Conservation (phyloP, 2,888 invertebrate genomes). For the Gari tellinella region DNA sequence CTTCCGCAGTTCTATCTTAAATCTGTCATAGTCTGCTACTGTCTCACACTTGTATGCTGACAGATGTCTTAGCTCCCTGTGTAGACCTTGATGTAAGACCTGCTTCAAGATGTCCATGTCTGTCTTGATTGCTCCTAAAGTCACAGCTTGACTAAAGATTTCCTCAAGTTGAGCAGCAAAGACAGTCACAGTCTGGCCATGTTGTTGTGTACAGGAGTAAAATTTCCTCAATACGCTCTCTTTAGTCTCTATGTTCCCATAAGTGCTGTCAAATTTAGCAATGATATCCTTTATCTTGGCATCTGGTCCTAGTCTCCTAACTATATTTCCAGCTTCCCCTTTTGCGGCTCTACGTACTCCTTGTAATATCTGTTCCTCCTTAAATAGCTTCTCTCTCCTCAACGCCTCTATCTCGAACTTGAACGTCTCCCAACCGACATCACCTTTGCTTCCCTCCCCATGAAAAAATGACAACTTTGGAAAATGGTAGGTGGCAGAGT, state of each 20-base stretch:
- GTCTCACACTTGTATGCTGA: constrained; percentile 23
- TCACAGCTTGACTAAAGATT: constrained; percentile 19
- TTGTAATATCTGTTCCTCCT: constrained; percentile 1
- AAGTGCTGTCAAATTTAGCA: background rate
- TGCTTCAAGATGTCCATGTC: constrained; percentile 15
- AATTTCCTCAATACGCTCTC: constrained; percentile 9
- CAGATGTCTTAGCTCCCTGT: constrained; percentile 12
- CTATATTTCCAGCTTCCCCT: constrained; percentile 10
- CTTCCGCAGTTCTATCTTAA: constrained; percentile 31
- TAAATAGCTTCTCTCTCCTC: background rate
- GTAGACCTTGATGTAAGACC: constrained; percentile 22
- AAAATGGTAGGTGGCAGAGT: background rate
- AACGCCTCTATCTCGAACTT: constrained; percentile 13
- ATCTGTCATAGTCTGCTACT: constrained; percentile 25
- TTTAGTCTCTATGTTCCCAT: constrained; percentile 6
- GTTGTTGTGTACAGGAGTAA: constrained; percentile 4
- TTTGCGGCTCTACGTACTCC: background rate
- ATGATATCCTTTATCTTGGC: background rate
- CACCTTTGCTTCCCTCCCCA: constrained; percentile 22
- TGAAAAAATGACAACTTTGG: constrained; percentile 18
- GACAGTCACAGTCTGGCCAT: background rate
- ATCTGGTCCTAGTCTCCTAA: constrained; percentile 1
- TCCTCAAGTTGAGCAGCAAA: constrained; percentile 10
- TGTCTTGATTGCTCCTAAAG: constrained; percentile 6
- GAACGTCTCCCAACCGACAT: constrained; percentile 12